Base-by-base conservation (phyloP, 2,797 vertebrate genomes). In the Anisognathus igniventris region DNA sequence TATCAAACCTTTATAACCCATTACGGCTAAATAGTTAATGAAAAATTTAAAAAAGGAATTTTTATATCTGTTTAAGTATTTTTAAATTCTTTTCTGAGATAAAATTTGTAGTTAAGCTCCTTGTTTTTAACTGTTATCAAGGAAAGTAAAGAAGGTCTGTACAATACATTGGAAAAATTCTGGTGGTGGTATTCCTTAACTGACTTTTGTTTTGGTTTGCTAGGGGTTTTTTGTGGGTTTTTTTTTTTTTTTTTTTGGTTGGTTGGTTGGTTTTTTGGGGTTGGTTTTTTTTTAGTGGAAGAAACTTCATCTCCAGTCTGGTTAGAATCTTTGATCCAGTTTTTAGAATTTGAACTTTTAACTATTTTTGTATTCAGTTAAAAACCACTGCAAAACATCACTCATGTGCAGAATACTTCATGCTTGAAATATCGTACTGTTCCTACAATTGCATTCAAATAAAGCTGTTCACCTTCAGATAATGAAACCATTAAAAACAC, bases 321-420 rank as follows among this genome's bases (percentile, higher is more conserved):
- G 23, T 84, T 81, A 71, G 35, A 84, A 70, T 81, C 39, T 22
- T 77, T 37, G 12, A 73, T 79, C 57, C 48, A 33, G 10, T 57
- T 85, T 87, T 80, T 81, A 68, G 58, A 62, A 61, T 88, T 86
- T 77, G 45, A 94, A 76, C 39, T 60, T 73, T 28, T 39, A 65
- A 37, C 16, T 88, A 7, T 45, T 68, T 85, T 78, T 68, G 23
- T 35, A 40, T 58, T 90, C n/a, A 21, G 19, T 74, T 79, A 88
- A 77, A 44, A 91, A 91, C 25, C 13, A n/a, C 40, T 60, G 37
- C 40, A 64, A 60, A 70, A 14, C 10, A 7, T 80, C 33, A n/a
- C 5, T 65, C 33, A 33, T 3, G 4, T n/a, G 25, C 31, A 54
- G 30, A 60, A 35, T 62, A 27, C 40, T 80, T 84, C 9, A 11